Base-by-base conservation (phyloP, 37 sponge, comb jelly and placozoan species). In the Tethya wilhelma region DNA sequence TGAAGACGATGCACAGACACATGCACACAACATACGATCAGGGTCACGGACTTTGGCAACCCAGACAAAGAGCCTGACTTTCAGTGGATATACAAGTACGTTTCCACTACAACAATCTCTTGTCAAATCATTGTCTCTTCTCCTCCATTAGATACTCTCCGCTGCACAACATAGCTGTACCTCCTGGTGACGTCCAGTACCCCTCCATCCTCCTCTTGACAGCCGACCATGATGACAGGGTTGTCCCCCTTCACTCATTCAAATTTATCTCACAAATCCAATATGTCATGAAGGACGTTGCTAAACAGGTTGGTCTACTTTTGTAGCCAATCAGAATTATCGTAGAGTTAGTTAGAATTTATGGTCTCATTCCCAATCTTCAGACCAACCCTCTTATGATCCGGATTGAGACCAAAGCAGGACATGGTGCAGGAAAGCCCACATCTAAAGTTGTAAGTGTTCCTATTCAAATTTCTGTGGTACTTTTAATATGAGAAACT, bases 211-310 rank as follows among this genome's bases (percentile, higher is more conserved):
- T 98, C 39, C 75, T 96, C 0, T 64, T 95, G 67, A 96, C 98
- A 22, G 99, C 87, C 1, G 99, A 98, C 79, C 99, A 98, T 83
- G 99, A 98, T 79, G 99, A 98, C 71, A 74, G 99, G 39, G 99
- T 98, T 26, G 96, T 96, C 12, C 99, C 99, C 17, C 84, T 98
- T 26, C 99, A 98, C 71, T 96, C 99, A 1, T 86, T 90, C 77
- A 98, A 98, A 83, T 98, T 84, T 82, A 89, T 91, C 5, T 77
- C 97, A 23, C 73, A 86, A 57, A 63, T 98, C 7, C 96, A 96
- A 26, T 68, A 83, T 38, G 34, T 19, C n/a, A 59, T 96, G 59
- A 67, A 79, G 30, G 79, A 45, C 2, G 30, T 46, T 37, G 44
- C 55, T 32, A 84, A 92, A 44, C 88, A 92, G 85, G 89, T 92